Conservation (phyloP, 2,888 invertebrate genomes). For the Synanthedon vespiformis region DNA sequence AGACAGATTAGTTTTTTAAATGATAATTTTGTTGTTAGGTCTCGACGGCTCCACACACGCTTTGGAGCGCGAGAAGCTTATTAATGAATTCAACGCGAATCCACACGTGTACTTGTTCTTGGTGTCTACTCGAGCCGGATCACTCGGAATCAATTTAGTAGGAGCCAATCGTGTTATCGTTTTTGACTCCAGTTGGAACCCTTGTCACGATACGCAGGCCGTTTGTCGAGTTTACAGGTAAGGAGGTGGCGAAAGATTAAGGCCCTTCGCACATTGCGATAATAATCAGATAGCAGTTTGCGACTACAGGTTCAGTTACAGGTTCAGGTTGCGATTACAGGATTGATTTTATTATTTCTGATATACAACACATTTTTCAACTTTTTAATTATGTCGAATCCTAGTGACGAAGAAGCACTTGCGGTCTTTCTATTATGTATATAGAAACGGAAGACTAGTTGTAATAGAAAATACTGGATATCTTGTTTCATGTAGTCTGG, state of each 20-base stretch:
- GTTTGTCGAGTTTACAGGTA: slow-evolving; percentile 93
- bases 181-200: slow-evolving; percentile 99
- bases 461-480: too few species aligned
- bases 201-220: slow-evolving; percentile 97
- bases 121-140: slow-evolving; percentile 96
- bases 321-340: too few species aligned
- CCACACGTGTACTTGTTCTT: slow-evolving; percentile 89
- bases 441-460: too few species aligned
- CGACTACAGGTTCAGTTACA: too few species aligned
- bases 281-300: too few species aligned
- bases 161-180: slow-evolving; percentile 98
- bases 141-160: slow-evolving; percentile 95
- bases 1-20: not conserved
- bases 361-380: too few species aligned
- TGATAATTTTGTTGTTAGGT: slow-evolving; percentile 58
- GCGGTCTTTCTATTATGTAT: too few species aligned
- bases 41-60: slow-evolving; percentile 97
- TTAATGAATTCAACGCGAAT: slow-evolving; percentile 95
- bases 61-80: slow-evolving; percentile 93
- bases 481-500: too few species aligned
- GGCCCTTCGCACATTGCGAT: too few species aligned
- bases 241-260: not conserved
- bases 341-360: too few species aligned
- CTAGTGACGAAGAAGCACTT: too few species aligned
- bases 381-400: too few species aligned